Evolutionary conservation across 2,113 vertebrate genomes (phyloP).

Genomic region (Microcebus tavaratra): DNA sequence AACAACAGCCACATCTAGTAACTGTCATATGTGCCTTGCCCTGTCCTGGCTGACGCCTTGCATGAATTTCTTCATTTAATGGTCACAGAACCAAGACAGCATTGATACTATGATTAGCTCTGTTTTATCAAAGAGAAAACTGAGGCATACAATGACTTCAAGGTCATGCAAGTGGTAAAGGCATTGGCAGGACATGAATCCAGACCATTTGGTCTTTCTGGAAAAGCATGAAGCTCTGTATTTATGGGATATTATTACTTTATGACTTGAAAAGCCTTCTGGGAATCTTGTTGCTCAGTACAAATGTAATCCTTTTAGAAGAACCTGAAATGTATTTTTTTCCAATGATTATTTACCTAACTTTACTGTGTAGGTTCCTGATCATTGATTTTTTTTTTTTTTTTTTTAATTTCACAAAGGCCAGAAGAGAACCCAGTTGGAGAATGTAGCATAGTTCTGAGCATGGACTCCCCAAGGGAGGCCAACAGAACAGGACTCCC

Average conservation of each 20-base stretch:
- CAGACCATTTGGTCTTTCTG: neutral
- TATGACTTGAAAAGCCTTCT: neutral
- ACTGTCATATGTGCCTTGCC: neutral
- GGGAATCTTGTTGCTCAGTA: neutral
- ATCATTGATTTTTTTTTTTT: neutral
- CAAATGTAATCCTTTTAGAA: neutral
- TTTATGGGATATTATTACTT: neutral
- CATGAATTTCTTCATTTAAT: neutral
- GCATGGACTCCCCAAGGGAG: neutral
- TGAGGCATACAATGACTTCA: neutral
- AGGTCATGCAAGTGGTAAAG: neutral
- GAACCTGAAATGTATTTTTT: neutral
- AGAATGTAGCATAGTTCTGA: neutral
- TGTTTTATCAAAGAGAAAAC: neutral
- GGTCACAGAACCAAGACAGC: neutral
- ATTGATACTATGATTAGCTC: neutral
- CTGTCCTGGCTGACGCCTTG: fast-evolving
- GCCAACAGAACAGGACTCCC: too few species aligned
- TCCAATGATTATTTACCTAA: neutral
- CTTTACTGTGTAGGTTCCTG: neutral
- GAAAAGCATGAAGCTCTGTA: neutral
- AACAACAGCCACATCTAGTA: too few species aligned
- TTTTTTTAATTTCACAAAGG: neutral
- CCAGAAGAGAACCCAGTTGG: neutral
- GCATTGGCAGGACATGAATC: neutral